These are phyloP conservation scores for Synanthedon formicaeformis DNA, from an alignment of 2,888 invertebrate species.

Conservation along the genomic window DNA sequence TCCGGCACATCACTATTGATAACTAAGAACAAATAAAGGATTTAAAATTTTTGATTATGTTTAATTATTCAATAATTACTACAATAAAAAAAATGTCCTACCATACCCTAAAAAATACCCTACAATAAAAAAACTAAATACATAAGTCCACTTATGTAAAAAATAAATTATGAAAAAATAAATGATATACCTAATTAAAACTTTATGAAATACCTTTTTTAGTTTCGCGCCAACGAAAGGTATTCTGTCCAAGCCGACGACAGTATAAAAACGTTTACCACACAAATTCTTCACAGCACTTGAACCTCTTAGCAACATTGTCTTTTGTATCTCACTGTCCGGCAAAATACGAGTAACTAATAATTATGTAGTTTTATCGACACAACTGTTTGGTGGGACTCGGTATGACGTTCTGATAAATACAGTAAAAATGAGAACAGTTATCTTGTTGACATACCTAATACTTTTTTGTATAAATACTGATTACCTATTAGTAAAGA, in stretches of 20 bases:
- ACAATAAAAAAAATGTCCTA: no score
- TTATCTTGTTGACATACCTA: conserved; percentile 11
- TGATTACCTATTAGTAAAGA: no score
- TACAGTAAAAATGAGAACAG: conserved; percentile 16
- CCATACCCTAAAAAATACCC: no score
- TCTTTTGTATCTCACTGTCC: neutral
- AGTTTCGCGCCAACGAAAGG: conserved; percentile 8
- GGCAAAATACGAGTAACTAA: neutral
- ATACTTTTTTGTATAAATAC: neutral
- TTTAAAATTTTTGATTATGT: no score
- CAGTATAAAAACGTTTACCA: conserved; percentile 34
- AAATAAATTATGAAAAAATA: no score
- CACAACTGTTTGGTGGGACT: conserved; percentile 5
- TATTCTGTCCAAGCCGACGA: conserved; percentile 30
- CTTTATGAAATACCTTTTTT: neutral
- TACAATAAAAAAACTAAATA: no score
- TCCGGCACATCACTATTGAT: no score
- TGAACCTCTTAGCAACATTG: conserved; percentile 22
- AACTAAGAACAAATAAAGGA: no score
- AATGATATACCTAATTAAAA: no score
- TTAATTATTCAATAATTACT: no score
- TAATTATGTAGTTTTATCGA: conserved; percentile 1
- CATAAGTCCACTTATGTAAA: no score
- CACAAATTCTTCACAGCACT: conserved; percentile 19
- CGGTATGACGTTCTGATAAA: conserved; percentile 8